Evolutionary conservation across 1,140 invertebrate species (phyloP).

Genomic region (Bombus superbus): DNA sequence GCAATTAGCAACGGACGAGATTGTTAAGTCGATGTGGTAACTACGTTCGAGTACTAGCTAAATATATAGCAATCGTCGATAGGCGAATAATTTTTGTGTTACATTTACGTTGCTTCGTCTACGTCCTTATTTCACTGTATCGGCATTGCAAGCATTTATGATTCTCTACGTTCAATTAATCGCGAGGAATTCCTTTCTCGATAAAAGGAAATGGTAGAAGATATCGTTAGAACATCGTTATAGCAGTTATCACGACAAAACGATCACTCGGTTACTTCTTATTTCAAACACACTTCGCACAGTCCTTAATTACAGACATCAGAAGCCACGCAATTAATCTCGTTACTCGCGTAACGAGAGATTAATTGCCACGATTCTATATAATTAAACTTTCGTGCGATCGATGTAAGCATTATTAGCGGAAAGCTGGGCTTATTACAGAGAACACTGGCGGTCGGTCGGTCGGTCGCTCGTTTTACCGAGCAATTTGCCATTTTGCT

Average conservation of each 20-base stretch:
- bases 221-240: neutral
- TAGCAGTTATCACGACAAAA: neutral
- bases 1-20: neutral
- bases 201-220: no score
- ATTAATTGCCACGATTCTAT: neutral
- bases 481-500: neutral
- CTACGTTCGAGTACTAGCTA: neutral
- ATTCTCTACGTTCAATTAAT: no score
- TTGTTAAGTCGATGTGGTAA: neutral
- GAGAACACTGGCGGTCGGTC: no score
- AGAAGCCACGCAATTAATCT: neutral
- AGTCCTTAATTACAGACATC: slow-evolving; percentile 1
- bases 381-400: neutral
- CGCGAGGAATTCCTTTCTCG: no score
- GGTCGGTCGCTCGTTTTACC: neutral
- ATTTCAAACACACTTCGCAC: neutral
- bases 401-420: neutral
- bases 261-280: neutral
- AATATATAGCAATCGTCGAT: neutral
- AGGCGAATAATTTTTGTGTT: neutral
- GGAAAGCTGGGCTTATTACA: neutral
- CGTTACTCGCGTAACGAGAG: neutral
- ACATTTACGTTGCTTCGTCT: no score
- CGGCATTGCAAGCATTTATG: no score
- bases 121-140: no score